A percentile compares a stretch with the other conserved stretches of the same genome.
Evolutionary conservation across 2,888 invertebrate species (phyloP).

Genomic region (Trichacis sp.): DNA sequence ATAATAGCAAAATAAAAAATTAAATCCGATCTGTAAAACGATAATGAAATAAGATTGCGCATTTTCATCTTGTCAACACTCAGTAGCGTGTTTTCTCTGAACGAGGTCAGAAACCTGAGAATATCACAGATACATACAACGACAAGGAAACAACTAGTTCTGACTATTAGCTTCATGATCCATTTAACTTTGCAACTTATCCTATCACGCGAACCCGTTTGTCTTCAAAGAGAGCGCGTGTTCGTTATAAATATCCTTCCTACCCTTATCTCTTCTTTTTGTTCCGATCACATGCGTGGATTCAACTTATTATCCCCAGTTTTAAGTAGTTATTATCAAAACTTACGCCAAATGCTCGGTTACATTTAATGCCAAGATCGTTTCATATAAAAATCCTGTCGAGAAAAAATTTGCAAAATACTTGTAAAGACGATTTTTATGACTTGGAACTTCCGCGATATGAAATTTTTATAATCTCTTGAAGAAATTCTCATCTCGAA

Average conservation of each 20-base stretch:
- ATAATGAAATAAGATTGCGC: no score
- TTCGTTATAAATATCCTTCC: slow-evolving; percentile 23
- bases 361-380: background rate
- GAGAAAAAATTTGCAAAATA: no score
- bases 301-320: slow-evolving; percentile 26
- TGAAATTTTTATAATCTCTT: no score
- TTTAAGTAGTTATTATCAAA: slow-evolving; percentile 30
- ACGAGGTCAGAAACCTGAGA: slow-evolving; percentile 23
- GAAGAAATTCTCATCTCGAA: no score
- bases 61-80: no score
- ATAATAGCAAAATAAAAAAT: no score
- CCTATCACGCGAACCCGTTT: slow-evolving; percentile 63
- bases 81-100: slow-evolving; percentile 1
- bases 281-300: slow-evolving; percentile 30
- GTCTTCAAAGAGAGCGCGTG: slow-evolving; percentile 45
- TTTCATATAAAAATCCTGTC: no score
- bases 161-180: slow-evolving; percentile 61
- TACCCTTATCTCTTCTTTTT: slow-evolving; percentile 37
- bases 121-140: slow-evolving; percentile 34
- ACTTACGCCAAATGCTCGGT: slow-evolving; percentile 15
- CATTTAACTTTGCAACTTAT: slow-evolving; percentile 66
- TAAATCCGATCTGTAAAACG: no score
- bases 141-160: slow-evolving; percentile 63
- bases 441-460: no score
- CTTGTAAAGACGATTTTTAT: no score